phyloP scores from a whole-genome alignment of 2,888 invertebrate genomes.

The Agrochola lota region DNA sequence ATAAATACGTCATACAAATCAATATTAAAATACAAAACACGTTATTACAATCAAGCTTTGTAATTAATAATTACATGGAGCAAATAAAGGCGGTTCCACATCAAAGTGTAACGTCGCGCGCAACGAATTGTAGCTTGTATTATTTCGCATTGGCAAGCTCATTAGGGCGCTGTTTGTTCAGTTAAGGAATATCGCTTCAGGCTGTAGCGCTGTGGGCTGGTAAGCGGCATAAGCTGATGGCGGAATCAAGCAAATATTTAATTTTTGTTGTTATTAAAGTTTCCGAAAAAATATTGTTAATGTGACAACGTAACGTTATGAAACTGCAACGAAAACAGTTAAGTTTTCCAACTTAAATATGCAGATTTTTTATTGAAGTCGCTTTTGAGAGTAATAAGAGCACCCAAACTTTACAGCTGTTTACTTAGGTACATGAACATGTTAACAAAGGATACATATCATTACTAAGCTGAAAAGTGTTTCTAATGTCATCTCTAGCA shows the following conservation, averaged over 20 bases:
- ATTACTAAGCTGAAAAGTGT: background rate
- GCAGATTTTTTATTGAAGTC: background rate
- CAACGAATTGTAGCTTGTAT: constrained; percentile 63
- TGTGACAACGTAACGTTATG: background rate
- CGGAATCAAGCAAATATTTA: constrained; percentile 3
- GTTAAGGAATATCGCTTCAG: constrained; percentile 75
- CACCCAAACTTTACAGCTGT: background rate
- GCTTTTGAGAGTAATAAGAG: background rate
- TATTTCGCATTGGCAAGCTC: constrained; percentile 74
- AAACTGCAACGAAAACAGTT: background rate
- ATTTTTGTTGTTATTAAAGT: background rate
- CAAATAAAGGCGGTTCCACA: constrained; percentile 60
- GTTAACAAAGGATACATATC: background rate
- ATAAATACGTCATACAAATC: constrained; percentile 25
- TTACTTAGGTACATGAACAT: background rate
- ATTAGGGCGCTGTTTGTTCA: constrained; percentile 76
- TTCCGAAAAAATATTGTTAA: background rate
- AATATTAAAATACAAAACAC: constrained; percentile 48
- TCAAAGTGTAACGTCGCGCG: constrained; percentile 57
- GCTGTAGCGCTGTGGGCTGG: constrained; percentile 64
- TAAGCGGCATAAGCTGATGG: constrained; percentile 39
- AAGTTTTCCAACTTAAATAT: background rate
- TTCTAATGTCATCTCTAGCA: background rate
- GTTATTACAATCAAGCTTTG: constrained; percentile 36
- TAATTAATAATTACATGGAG: constrained; percentile 46